Base-by-base conservation (phyloP, 2,797 vertebrate genomes). In the Enteromius fasciolatus region DNA sequence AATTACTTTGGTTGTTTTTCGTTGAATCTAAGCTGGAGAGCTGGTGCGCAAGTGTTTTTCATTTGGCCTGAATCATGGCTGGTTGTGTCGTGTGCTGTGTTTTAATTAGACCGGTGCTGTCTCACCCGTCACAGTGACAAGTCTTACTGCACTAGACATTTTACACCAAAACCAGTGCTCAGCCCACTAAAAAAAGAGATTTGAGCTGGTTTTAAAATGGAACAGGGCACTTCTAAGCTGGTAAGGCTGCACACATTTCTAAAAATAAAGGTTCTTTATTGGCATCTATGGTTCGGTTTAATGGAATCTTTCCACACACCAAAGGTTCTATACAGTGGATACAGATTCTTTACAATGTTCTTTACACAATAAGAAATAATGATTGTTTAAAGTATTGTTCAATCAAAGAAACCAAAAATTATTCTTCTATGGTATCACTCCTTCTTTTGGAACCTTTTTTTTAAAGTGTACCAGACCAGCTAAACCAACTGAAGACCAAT, bases 51-150 rank as follows among this genome's bases (percentile, higher is more conserved):
- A n/a, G 50, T 64, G 63, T 79, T 41, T 78, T 84, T 66, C 81
- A 80, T 77, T 64, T 83, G 76, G 81, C 67, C 63, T 79, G 61
- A 79, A 80, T 87, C 82, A 46, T 61, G 82, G 80, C 68, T 83
- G 28, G 61, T 76, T 80, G 72, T 81, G 46, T 73, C 86, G 88
- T 92, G 89, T 84, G 54, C 84, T 76, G 91, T 90, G 90, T 93
- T 67, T 87, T 79, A 92, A 92, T 81, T 0, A 85, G 64, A 87
- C 66, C 33, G 46, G 20, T 31, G 67, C 41, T 36, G 12, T 68
- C 67, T 52, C 33, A 10, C 10, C 41, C 33, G 23, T 31, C 48
- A 54, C 85, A 23, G 36, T 64, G 76, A 63, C 23, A 41, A 76
- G 33, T 39, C 52, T 54, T 78, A 20, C 69, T 31, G 36, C 50